A percentile compares a stretch with the other conserved stretches of the same genome.
These are phyloP conservation scores for Erebia aethiops DNA, from an alignment of 2,888 invertebrate genomes.

Conservation along the genomic window DNA sequence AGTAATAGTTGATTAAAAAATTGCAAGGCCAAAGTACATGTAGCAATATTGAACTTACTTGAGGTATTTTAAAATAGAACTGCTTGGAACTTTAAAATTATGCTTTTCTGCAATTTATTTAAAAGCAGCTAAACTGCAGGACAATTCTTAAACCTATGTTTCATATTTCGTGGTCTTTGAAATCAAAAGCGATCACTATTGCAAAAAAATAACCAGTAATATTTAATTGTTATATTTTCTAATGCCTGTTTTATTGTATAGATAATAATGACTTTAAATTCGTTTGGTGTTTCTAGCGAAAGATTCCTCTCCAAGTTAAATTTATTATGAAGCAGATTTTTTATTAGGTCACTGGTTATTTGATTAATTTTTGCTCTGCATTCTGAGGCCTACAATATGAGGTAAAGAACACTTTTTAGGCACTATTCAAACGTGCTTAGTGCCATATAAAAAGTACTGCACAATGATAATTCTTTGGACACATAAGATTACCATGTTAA, in stretches of 20 bases:
- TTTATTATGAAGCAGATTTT: not conserved
- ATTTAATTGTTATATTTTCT: not conserved
- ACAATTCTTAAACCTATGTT: not conserved
- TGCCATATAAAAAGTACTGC: conserved; percentile 11
- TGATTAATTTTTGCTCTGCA: not conserved
- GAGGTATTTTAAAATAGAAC: not conserved
- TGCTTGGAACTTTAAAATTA: not conserved
- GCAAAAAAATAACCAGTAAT: not conserved
- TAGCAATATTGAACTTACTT: not conserved
- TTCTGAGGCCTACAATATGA: not conserved
- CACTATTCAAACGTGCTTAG: conserved; percentile 8
- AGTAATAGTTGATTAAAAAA: not conserved
- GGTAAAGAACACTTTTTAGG: conserved; percentile 7
- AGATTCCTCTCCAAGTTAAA: not conserved
- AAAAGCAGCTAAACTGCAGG: not conserved
- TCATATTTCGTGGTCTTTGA: conserved; percentile 8
- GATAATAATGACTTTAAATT: too few relatives aligned
- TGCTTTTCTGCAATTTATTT: not conserved
- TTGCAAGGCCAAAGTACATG: not conserved
- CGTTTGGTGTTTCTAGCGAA: too few relatives aligned
- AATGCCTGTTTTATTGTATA: not conserved
- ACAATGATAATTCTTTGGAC: conserved; percentile 2
- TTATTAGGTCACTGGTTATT: not conserved
- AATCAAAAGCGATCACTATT: not conserved
- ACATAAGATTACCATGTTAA: not conserved